Percentiles rank a stretch among this genome's conserved stretches.
Conservation (phyloP, 2,797 vertebrate genomes). For the Pangasius macronema region DNA sequence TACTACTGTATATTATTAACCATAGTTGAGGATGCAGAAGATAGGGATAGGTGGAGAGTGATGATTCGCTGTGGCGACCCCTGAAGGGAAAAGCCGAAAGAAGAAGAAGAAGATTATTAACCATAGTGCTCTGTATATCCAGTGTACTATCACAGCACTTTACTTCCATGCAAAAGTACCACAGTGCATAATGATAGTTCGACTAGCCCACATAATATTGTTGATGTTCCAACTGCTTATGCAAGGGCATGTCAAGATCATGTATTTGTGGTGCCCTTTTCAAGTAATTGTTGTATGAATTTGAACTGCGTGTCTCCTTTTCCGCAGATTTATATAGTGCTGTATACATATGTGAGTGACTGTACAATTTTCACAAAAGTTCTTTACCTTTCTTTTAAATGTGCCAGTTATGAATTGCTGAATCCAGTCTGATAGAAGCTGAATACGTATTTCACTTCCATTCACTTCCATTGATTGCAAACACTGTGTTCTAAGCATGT, state of each 20-base stretch:
- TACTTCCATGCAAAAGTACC: background rate
- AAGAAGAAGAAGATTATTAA: background rate
- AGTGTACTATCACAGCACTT: background rate
- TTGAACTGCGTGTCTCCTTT: background rate
- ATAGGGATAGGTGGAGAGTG: too few species aligned
- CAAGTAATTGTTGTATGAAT: background rate
- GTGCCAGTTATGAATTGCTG: background rate
- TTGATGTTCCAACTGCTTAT: background rate
- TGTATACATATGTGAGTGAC: background rate
- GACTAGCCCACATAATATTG: background rate
- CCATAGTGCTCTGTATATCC: background rate
- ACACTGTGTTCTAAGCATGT: constrained; percentile 41
- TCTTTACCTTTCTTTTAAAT: background rate
- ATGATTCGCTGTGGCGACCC: too few species aligned
- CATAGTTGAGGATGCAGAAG: too few species aligned
- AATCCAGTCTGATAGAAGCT: constrained; percentile 27
- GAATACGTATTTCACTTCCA: constrained; percentile 45
- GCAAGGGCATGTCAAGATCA: background rate
- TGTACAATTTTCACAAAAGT: background rate
- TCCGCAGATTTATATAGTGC: background rate
- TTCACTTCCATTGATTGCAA: constrained; percentile 42
- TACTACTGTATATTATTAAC: background rate
- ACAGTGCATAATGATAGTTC: background rate
- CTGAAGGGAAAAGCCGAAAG: too few species aligned
- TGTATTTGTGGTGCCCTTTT: background rate